These are phyloP conservation scores for Hydrozoanthus gracilis DNA, from an alignment of 92 coral and sea anemone genomes.

Conservation along the genomic window DNA sequence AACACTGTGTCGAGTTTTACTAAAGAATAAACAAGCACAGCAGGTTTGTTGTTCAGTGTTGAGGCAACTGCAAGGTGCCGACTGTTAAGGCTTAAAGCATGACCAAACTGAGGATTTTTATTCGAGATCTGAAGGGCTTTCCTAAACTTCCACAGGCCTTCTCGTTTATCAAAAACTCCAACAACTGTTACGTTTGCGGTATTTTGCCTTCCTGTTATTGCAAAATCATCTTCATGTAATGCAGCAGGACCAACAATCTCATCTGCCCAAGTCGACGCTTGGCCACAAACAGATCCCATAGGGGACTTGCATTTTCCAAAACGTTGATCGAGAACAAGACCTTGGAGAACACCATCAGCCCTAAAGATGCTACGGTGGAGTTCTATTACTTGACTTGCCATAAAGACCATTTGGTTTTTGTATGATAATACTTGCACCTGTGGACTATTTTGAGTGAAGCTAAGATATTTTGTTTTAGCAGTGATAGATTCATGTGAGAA, in stretches of 20 bases:
- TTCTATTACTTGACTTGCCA: slow-evolving; percentile 47
- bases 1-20: background rate
- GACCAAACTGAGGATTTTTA: slow-evolving; percentile 67
- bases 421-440: slow-evolving; percentile 50
- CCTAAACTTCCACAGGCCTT: slow-evolving; percentile 63
- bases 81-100: slow-evolving; percentile 62
- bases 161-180: slow-evolving; percentile 67
- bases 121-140: slow-evolving; percentile 57
- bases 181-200: slow-evolving; percentile 67
- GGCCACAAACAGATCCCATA: slow-evolving; percentile 48
- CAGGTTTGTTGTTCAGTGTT: slow-evolving; percentile 43
- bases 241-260: slow-evolving; percentile 58
- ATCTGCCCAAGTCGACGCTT: slow-evolving; percentile 75
- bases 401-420: slow-evolving; percentile 50
- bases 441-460: slow-evolving; percentile 36
- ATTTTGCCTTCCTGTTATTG: slow-evolving; percentile 63
- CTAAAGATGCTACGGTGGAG: slow-evolving; percentile 50
- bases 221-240: slow-evolving; percentile 58
- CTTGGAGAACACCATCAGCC: slow-evolving; percentile 37
- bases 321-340: slow-evolving; percentile 14
- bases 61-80: slow-evolving; percentile 63
- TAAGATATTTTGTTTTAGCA: slow-evolving; percentile 49
- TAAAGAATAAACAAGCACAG: slow-evolving; percentile 62
- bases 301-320: slow-evolving; percentile 22
- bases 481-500: slow-evolving; percentile 60